Base-by-base conservation (phyloP, 2,113 vertebrate species). In the Myotis lucifugus region DNA sequence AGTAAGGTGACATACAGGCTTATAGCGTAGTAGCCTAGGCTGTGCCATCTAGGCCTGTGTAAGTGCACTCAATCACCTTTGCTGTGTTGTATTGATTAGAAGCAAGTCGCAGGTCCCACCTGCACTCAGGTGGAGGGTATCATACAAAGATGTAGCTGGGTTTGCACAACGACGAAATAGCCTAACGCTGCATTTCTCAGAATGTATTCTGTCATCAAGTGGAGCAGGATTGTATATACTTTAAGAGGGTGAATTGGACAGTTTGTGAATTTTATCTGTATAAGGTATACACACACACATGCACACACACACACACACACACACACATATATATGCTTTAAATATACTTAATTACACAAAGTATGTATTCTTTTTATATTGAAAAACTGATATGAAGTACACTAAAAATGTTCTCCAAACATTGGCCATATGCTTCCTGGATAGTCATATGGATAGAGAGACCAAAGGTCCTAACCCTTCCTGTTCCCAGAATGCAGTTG, bases 181-280 rank as follows among this genome's bases (percentile, higher is more conserved):
- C 54, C 78, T 25, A 59, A 40, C 1, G 14, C 10, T 29, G 23
- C 29, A 18, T 29, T 40, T 59, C 78, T 59, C 54, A 40, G 78
- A 6, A 29, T 5, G 2, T 59, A 40, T 8, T 54, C 52, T 25
- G 15, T 42, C 34, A 27, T 81, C 27, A 42, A 59, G 34, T 6
- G 25, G 34, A 8, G 14, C 78, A 40, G 27, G 34, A 29, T 25
- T 81, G 34, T 29, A 17, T 69, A 52, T 56, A 32, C n/a, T 87
- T 77, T 89, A 78, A 86, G 48, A 50, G 59, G 56, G 72, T 61
- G 17, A 89, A 52, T 54, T 52, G 12, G 67, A 56, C 32, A 46
- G 40, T 25, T 56, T 94, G 17, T 77, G 32, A 94, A 70, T 86
- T 66, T 67, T 90, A 52, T 64, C 25, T 91, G 37, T 83, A 69